Evolutionary conservation across 30 jellyfish, hydroid and myxozoan species (phyloP).

Genomic region (Nemopilema nomurai): DNA sequence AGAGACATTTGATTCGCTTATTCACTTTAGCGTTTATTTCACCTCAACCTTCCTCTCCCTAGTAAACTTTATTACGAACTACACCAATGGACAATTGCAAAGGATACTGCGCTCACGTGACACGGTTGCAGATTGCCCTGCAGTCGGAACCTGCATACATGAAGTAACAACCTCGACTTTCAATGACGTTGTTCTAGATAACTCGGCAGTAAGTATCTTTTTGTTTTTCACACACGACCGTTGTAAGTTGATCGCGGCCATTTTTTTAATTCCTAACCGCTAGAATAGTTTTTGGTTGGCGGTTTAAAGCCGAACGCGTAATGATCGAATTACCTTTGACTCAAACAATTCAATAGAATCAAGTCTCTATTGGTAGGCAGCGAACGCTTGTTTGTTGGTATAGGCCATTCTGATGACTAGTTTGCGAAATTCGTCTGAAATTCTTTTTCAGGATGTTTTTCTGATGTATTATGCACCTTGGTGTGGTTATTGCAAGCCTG

Average conservation of each 20-base stretch:
- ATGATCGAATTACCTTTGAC: too few relatives aligned
- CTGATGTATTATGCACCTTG: conserved; percentile 87
- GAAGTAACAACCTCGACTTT: conserved; percentile 51
- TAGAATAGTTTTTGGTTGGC: too few relatives aligned
- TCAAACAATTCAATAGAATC: not conserved
- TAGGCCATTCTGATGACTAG: not conserved
- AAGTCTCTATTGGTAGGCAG: not conserved
- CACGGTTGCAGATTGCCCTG: conserved; percentile 6
- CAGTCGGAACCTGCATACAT: conserved; percentile 8
- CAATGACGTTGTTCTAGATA: conserved; percentile 38
- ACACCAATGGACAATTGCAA: conserved; percentile 32
- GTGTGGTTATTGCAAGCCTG: conserved; percentile 90
- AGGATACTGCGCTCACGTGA: conserved; percentile 32
- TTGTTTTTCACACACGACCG: not conserved
- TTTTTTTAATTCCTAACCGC: too few relatives aligned
- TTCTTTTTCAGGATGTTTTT: conserved; percentile 69
- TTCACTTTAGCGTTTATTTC: not conserved
- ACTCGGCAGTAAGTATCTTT: conserved; percentile 31
- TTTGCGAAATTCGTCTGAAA: not conserved
- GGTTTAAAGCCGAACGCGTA: too few relatives aligned
- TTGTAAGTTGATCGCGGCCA: too few relatives aligned
- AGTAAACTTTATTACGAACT: conserved; percentile 54
- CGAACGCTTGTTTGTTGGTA: not conserved
- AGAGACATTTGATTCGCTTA: too few relatives aligned
- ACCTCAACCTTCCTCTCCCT: too few relatives aligned